A percentile compares a stretch with the other conserved stretches of the same genome.
These are phyloP conservation scores for Desmophyllum pertusum DNA, from an alignment of 92 coral and sea anemone genomes.

Conservation along the genomic window DNA sequence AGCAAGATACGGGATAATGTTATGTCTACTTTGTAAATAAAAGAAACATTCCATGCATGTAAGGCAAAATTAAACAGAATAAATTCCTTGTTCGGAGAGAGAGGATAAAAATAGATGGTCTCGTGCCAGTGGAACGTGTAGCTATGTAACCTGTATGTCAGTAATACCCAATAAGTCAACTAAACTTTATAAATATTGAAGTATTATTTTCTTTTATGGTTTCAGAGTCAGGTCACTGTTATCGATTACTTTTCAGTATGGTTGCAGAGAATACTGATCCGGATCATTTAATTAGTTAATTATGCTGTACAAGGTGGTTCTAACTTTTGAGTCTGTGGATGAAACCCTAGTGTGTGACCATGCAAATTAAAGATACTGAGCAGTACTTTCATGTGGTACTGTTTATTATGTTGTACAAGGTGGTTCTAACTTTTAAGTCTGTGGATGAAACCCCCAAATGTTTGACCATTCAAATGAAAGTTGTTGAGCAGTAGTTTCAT, in stretches of 20 bases:
- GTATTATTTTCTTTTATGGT: background rate
- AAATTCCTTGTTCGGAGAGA: background rate
- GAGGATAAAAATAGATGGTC: background rate
- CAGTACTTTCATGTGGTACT: too few species aligned
- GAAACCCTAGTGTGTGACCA: too few species aligned
- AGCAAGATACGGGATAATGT: slow-evolving; percentile 2
- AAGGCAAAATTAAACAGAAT: background rate
- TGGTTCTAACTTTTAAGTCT: too few species aligned
- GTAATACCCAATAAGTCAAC: background rate
- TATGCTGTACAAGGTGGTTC: too few species aligned
- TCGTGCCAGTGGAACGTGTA: background rate
- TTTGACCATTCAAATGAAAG: too few species aligned
- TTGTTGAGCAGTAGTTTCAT: too few species aligned
- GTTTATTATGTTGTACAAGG: too few species aligned
- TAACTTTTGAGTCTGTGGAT: too few species aligned
- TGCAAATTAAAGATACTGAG: too few species aligned
- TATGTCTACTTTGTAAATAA: slow-evolving; percentile 24
- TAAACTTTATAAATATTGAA: background rate
- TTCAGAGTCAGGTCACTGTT: background rate
- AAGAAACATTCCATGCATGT: slow-evolving; percentile 17
- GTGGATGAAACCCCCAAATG: too few species aligned
- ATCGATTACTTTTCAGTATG: background rate
- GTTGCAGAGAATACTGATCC: background rate
- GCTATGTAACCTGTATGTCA: background rate
- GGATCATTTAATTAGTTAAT: background rate